Evolutionary conservation across 1,140 invertebrate genomes (phyloP), one percentile per base, ranked within the genome.

Genomic region (Hesperophylax magnus): DNA sequence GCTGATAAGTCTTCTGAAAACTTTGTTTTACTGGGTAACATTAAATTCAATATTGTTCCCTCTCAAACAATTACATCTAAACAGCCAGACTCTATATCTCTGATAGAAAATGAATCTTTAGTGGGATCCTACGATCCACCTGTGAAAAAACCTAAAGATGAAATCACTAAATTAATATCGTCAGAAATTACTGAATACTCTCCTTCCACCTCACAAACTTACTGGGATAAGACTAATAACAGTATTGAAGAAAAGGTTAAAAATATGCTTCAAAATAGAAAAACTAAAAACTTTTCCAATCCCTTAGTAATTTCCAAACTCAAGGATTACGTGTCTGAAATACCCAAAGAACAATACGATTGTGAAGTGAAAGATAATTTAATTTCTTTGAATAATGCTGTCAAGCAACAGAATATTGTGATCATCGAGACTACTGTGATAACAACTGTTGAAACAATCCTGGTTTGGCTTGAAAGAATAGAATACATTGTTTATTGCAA

Each of bases 401-500:
- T 94, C 3, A 87, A 92, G 65, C 91, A 88, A 34, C 91, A 92
- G n/a, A 92, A 97, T 86, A 87, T 88, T 8, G 86, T 89, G 1
- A 84, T 92, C 3, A 91, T 94, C 58, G 93, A 96, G 86, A 93
- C 92, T 84, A 94, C 91, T 61, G 89, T 96, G 7, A 92, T 95
- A 11, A 93, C 92, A 18, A 93, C 95, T 2, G 93, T 96, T 31
- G 94, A 96, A 86, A 95, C 92, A 0, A 94, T 97, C 7, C 94
- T 94, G 0, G 93, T 92, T 22, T 96, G 95, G 94, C 86, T 97
- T 53, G 94, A 96, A 88, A 95, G 93, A 24, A 95, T 96, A 81
- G 95, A 96, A 87, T 96, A 95, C 82, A 92, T 93, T 85, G 93
- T 96, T 9, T 93, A 94, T 79, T 84, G 92, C 9, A 91, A 92